Conservation (phyloP, 2,888 invertebrate species). For the Meliscaeva auricollis region DNA sequence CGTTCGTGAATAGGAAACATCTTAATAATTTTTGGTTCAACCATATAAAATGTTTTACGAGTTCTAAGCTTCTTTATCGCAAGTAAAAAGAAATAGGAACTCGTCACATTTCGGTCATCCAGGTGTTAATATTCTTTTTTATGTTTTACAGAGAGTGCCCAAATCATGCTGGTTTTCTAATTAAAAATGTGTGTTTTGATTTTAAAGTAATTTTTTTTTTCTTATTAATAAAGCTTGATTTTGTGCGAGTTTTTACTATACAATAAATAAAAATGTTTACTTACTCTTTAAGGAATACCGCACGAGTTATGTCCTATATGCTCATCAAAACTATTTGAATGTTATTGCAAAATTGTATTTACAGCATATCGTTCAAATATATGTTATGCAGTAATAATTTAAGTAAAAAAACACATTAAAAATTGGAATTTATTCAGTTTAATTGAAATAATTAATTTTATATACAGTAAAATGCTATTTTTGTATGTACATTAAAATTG, state of each 20-base stretch:
- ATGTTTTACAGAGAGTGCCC: too few relatives aligned
- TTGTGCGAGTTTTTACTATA: background rate
- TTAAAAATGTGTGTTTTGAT: background rate
- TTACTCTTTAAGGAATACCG: conserved; percentile 36
- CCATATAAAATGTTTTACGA: too few relatives aligned
- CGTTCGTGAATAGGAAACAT: too few relatives aligned
- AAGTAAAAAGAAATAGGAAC: too few relatives aligned
- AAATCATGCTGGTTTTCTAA: background rate
- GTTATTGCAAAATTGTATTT: conserved; percentile 49
- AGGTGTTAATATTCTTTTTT: too few relatives aligned
- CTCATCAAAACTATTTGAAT: conserved; percentile 11
- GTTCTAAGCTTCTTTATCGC: too few relatives aligned
- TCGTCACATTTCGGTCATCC: too few relatives aligned
- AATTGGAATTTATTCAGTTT: background rate
- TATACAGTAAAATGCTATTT: background rate
- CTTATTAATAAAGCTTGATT: background rate
- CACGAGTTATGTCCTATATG: conserved; percentile 18
- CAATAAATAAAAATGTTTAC: conserved; percentile 21
- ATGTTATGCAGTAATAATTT: background rate
- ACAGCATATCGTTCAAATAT: conserved; percentile 46
- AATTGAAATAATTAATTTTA: background rate
- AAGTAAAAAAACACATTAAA: conserved; percentile 19
- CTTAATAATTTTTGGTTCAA: too few relatives aligned
- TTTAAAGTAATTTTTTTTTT: background rate
- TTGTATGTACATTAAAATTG: too few relatives aligned